A percentile compares a stretch with the other conserved stretches of the same genome.
Conservation (phyloP, 2,888 invertebrate genomes). For the Agonopterix subpropinquella region DNA sequence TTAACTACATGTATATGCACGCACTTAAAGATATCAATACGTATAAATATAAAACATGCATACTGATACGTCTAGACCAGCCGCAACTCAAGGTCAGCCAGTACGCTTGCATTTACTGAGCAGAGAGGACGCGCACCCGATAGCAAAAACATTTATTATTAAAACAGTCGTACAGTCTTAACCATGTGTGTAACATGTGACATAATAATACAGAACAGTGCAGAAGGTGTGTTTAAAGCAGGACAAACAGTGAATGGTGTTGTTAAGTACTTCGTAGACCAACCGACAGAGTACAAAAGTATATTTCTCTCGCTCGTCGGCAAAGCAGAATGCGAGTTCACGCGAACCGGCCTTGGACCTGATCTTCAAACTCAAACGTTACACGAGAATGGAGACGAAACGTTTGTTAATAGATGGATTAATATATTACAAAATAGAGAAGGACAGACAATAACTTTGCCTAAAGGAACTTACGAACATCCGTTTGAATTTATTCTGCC, state of each 20-base stretch:
- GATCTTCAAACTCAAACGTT: not conserved
- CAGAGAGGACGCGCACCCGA: too few relatives aligned
- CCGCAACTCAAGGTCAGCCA: too few relatives aligned
- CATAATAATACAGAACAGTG: slow-evolving; percentile 17
- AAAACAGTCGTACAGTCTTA: not conserved
- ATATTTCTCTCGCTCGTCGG: slow-evolving; percentile 20
- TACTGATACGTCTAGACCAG: too few relatives aligned
- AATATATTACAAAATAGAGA: not conserved
- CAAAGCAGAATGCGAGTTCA: slow-evolving; percentile 13
- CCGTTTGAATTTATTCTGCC: slow-evolving; percentile 20
- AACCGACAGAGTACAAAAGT: slow-evolving; percentile 15
- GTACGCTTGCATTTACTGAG: too few relatives aligned
- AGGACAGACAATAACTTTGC: not conserved
- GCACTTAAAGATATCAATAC: too few relatives aligned
- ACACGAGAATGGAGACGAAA: not conserved
- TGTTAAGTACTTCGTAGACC: slow-evolving; percentile 18
- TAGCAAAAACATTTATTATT: too few relatives aligned
- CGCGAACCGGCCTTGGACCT: not conserved
- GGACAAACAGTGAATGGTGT: slow-evolving; percentile 19
- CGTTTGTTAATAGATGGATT: not conserved
- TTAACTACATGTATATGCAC: too few relatives aligned
- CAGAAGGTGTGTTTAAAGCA: slow-evolving; percentile 14
- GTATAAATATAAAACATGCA: too few relatives aligned
- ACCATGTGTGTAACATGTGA: slow-evolving; percentile 14
- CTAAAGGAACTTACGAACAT: slow-evolving; percentile 12